A percentile compares a stretch with the other conserved stretches of the same genome.
Evolutionary conservation across 2,797 vertebrate genomes (phyloP).

Genomic region (Mormyrops attenuatus): DNA sequence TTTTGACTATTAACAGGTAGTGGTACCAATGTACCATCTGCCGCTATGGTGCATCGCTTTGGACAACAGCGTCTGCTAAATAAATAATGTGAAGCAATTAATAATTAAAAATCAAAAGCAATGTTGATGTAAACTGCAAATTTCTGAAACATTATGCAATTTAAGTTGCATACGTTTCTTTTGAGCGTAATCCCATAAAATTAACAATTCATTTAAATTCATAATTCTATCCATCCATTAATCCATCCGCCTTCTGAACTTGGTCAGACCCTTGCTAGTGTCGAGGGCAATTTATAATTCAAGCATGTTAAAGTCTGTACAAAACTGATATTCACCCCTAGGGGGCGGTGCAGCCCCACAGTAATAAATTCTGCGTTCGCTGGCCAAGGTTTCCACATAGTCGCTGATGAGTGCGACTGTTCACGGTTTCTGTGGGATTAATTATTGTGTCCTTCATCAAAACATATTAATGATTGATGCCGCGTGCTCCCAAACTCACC

Average conservation of each 20-base stretch:
- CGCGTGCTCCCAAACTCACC: slow-evolving; percentile 49
- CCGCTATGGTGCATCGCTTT: neutral
- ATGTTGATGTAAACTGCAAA: neutral
- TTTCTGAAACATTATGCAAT: neutral
- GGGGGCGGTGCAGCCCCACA: slow-evolving; percentile 56
- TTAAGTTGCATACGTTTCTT: neutral
- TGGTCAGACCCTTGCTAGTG: neutral
- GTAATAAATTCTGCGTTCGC: slow-evolving; percentile 21
- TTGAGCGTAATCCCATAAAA: neutral
- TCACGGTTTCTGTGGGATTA: slow-evolving; percentile 62
- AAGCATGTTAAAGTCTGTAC: neutral
- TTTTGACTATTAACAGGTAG: neutral
- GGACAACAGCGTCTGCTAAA: neutral
- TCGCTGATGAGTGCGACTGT: slow-evolving; percentile 28
- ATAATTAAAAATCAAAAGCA: neutral
- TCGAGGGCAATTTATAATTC: neutral
- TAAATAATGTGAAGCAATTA: neutral
- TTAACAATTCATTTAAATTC: neutral
- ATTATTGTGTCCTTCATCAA: slow-evolving; percentile 62
- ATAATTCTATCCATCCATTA: neutral
- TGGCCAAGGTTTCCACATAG: neutral
- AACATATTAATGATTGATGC: slow-evolving; percentile 61
- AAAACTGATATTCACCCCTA: slow-evolving; percentile 34
- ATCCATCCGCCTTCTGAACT: neutral
- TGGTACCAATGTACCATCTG: neutral